Base-by-base conservation (phyloP, 2,113 vertebrate genomes). In the Nesogale talazaci region DNA sequence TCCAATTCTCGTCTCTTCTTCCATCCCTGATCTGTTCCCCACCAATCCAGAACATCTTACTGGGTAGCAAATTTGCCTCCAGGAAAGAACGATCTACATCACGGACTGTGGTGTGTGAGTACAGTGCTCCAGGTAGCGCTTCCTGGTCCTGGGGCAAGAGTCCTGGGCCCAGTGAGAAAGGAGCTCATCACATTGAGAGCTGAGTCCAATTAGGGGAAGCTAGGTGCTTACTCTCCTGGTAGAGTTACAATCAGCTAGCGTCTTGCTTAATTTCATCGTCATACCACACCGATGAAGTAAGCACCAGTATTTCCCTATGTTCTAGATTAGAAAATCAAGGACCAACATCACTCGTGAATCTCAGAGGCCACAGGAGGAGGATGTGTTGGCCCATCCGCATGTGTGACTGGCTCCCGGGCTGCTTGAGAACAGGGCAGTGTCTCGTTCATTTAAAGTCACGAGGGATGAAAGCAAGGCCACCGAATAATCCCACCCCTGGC, bases 121-220 rank as follows among this genome's bases (percentile, higher is more conserved):
- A 12, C 3, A 7, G 0, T 4, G 8, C 2, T 61, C n/a, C 42
- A 5, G 36, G 0, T 3, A 14, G 22, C 52, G 70, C 25, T n/a
- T 72, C 27, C n/a, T 65, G 61, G 25, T 12, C 27, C 69, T 76
- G 25, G 46, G 85, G 34, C 15, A 15, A n/a, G 34, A 29, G 14
- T 27, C 52, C 6, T 2, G 0, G 22, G 19, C 2, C 42, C 56
- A 67, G 7, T 1, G 63, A 27, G 34, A 34, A n/a, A 89, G 38
- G 31, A 85, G 12, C 1, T 4, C 9, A 23, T 1, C 0, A 12
- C 29, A 25, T 25, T 38, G 29, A 12, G 1, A 59, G 2, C 1
- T 29, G 20, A 65, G 46, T 63, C 79, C 74, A 15, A 22, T 72
- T n/a, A 23, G 23, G 56, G 27, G 25, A n/a, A 12, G 3, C 6